Percentiles rank a stretch among this genome's conserved stretches.
phyloP scores from a whole-genome alignment of 2,797 vertebrate genomes.

The Cottoperca gobio region DNA sequence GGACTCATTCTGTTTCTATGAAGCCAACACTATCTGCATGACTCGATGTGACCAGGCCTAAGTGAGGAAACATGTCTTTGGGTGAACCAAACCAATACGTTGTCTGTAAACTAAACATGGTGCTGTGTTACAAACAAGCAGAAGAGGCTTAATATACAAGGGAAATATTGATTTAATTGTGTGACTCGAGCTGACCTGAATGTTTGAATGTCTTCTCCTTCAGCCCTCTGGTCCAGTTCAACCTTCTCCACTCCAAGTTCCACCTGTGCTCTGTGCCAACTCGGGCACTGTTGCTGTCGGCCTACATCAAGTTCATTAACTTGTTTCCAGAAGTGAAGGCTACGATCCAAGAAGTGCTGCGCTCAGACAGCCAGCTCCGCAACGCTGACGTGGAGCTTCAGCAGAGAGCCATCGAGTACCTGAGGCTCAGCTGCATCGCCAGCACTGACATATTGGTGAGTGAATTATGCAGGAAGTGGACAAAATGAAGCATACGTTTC shows the following conservation, averaged over 20 bases:
- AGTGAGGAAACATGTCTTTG: neutral
- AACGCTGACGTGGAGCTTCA: slow-evolving; percentile 94
- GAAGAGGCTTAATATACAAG: neutral
- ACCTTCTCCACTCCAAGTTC: slow-evolving; percentile 95
- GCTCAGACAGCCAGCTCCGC: slow-evolving; percentile 93
- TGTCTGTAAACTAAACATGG: neutral
- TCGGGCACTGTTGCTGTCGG: slow-evolving; percentile 91
- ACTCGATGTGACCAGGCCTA: neutral
- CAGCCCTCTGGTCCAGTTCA: slow-evolving; percentile 94
- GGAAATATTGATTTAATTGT: neutral
- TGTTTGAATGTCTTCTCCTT: neutral
- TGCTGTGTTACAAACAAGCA: neutral
- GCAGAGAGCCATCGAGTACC: slow-evolving; percentile 94
- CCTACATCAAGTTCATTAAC: slow-evolving; percentile 97
- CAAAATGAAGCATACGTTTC: neutral
- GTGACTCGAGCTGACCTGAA: fast-evolving
- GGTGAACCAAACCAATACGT: neutral
- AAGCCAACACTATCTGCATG: neutral
- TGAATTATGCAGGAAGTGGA: neutral
- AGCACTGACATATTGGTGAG: slow-evolving; percentile 93
- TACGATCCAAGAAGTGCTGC: slow-evolving; percentile 93
- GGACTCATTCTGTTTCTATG: neutral
- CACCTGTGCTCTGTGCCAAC: slow-evolving; percentile 94
- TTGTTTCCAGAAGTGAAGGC: slow-evolving; percentile 93
- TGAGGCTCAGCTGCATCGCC: slow-evolving; percentile 93